These are phyloP conservation scores for Coreius guichenoti DNA, from an alignment of 2,797 vertebrate genomes.

Conservation along the genomic window DNA sequence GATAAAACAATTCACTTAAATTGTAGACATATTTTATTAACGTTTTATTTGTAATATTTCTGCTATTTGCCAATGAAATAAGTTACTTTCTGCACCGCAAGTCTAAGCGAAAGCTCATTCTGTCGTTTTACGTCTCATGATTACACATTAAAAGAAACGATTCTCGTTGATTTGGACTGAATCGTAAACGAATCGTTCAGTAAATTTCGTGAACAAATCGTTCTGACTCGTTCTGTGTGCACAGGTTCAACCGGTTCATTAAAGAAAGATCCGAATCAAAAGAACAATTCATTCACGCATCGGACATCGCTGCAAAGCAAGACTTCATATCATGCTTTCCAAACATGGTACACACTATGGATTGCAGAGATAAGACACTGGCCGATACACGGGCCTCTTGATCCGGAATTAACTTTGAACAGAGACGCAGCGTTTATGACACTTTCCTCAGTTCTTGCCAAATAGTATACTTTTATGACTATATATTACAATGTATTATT, in stretches of 20 bases:
- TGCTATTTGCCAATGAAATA: neutral
- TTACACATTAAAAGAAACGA: neutral
- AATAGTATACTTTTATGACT: constrained; percentile 67
- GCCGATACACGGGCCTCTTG: neutral
- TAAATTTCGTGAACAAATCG: neutral
- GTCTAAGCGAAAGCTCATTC: no score
- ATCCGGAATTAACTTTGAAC: constrained; percentile 73
- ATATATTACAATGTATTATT: constrained; percentile 11
- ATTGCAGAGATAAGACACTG: constrained; percentile 8
- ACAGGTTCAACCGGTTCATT: neutral
- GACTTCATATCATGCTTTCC: neutral
- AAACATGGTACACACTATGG: neutral
- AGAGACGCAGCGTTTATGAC: constrained; percentile 57
- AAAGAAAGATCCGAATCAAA: constrained; percentile 1
- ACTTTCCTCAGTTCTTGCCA: constrained; percentile 61
- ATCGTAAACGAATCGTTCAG: neutral
- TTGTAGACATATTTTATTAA: neutral
- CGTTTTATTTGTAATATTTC: neutral
- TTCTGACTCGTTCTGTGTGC: neutral
- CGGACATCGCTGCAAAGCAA: neutral
- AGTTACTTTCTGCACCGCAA: neutral
- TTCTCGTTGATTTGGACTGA: neutral
- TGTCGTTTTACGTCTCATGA: neutral
- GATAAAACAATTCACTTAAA: neutral
- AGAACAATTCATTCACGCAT: neutral